phyloP scores from a whole-genome alignment of 2,797 vertebrate genomes.

The Poecilia picta region DNA sequence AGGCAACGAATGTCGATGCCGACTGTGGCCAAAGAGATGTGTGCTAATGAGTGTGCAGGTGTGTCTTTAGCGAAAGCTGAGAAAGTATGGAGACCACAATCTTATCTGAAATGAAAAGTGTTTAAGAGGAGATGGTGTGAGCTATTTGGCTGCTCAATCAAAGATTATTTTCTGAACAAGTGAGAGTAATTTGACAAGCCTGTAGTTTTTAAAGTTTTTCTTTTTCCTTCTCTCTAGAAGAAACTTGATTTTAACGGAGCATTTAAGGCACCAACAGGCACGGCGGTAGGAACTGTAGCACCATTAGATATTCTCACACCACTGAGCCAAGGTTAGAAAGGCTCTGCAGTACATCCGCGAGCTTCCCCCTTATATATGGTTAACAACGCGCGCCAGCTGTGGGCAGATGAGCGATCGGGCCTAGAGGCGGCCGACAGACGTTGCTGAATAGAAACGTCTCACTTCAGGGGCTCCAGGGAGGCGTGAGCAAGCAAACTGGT shows the following conservation, averaged over 20 bases:
- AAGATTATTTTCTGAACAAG: background rate
- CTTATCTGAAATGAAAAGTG: background rate
- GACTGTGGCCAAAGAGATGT: conserved; percentile 31
- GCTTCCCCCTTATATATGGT: conserved; percentile 27
- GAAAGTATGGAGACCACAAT: conserved; percentile 10
- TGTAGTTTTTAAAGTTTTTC: conserved; percentile 8
- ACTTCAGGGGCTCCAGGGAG: conserved; percentile 54
- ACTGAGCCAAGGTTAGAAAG: conserved; percentile 22
- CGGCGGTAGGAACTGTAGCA: background rate
- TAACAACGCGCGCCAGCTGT: conserved; percentile 37
- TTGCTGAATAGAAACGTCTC: conserved; percentile 44
- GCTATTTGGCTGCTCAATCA: background rate
- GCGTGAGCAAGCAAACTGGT: conserved; percentile 26
- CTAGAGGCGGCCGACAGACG: conserved; percentile 33
- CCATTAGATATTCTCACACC: conserved; percentile 30
- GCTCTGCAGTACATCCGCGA: background rate
- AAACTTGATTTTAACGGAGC: conserved; percentile 25
- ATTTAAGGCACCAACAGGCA: conserved; percentile 19
- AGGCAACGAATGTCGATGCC: conserved; percentile 19
- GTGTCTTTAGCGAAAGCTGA: conserved; percentile 17
- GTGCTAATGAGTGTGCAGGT: conserved; percentile 34
- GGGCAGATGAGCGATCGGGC: conserved; percentile 54
- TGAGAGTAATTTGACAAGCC: background rate
- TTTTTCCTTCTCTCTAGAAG: background rate
- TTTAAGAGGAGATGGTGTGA: background rate